These are phyloP conservation scores for Mus minutoides DNA, from an alignment of 2,797 vertebrate species.

Conservation along the genomic window DNA sequence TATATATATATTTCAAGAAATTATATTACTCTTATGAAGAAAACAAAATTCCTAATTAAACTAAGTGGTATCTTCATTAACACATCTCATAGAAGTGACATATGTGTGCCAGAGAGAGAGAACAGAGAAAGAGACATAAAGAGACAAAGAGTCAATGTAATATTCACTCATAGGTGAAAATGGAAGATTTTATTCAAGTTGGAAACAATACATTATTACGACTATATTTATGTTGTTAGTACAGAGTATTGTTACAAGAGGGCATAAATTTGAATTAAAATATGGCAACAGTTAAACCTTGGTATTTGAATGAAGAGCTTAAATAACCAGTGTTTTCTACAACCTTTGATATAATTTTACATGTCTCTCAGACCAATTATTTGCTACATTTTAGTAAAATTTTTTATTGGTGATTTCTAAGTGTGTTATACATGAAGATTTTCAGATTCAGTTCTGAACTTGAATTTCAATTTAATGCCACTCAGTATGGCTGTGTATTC, in stretches of 20 bases:
- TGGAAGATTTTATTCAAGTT: not conserved
- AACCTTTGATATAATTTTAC: not conserved
- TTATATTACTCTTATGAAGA: not conserved
- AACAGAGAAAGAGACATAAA: not conserved
- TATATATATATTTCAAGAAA: not conserved
- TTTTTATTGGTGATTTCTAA: not conserved
- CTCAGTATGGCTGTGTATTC: not conserved
- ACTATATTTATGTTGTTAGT: not conserved
- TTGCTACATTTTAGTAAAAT: not conserved
- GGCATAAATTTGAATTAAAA: slow-evolving; percentile 7
- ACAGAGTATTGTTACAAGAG: not conserved
- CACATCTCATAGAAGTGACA: not conserved
- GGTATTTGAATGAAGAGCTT: not conserved
- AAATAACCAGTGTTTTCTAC: not conserved
- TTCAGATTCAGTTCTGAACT: not conserved
- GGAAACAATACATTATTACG: not conserved
- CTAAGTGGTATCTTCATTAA: not conserved
- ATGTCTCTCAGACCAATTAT: not conserved
- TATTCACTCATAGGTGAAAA: not conserved
- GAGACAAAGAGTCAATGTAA: not conserved
- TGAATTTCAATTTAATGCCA: not conserved
- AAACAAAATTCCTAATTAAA: slow-evolving; percentile 15
- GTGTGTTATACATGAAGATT: not conserved
- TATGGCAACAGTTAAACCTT: not conserved
- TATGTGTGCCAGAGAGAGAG: not conserved